Evolutionary conservation across 1,140 invertebrate species (phyloP), one percentile per base, ranked within the genome.

Genomic region (Drosophila navojoa): DNA sequence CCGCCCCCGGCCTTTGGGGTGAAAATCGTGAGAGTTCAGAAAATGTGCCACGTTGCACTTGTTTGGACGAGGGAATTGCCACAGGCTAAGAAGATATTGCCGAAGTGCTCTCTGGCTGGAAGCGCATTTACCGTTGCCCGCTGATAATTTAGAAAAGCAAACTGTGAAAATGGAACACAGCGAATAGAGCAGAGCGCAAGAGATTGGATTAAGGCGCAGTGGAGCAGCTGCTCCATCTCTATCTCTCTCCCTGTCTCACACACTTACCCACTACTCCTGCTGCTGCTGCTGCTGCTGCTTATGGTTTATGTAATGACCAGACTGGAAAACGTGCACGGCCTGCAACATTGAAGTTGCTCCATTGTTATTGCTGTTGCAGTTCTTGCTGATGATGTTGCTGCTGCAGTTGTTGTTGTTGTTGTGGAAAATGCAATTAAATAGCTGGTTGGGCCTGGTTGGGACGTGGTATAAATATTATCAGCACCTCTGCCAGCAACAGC

Each of bases 21-120:
- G 84, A 89, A 87, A 87, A 87, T 87, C 82, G 82, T 87, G 82
- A 89, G 84, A 78, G 61, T 59, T 60, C 76, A 75, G 58, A 87
- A 86, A 86, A 82, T 87, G 82, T 87, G 82, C 82, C 84, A 87
- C 84, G 82, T 82, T 87, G 84, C 82, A 87, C 82, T 87, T 87
- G 82, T 79, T 86, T 44, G 63, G 59, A 53, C 19, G 53, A 71
- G 67, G 67, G 71, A 70, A 62, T 63, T 58, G 57, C 57, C 44
- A 59, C 29, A 32, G 61, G 57, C 55, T 57, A 53, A 69, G 71
- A 53, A 61, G 61, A 57, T 66, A 66, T 66, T 71, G 69, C 69
- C 58, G 55, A 70, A 62, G 71, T 70, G 67, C 58, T 57, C 29
- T 45, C 15, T 13, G 15, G 19, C 49, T 52, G 13, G 42, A 16